phyloP scores from a whole-genome alignment of 1,140 invertebrate genomes.

The Drosophila leontia region DNA sequence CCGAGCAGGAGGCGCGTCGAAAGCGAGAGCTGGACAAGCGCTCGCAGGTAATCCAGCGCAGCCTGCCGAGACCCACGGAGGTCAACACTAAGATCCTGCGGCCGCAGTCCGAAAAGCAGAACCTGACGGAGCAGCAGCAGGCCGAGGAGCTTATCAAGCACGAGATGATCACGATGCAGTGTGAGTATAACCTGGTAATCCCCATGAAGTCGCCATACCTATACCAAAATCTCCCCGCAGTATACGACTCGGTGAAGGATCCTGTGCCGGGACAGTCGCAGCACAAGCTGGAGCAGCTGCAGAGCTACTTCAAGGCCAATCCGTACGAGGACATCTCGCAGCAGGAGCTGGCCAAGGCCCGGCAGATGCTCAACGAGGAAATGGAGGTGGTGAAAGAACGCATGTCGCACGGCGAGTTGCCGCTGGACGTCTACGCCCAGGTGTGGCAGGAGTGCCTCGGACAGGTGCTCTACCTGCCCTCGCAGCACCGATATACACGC shows the following conservation, averaged over 20 bases:
- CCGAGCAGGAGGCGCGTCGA: slow-evolving; percentile 68
- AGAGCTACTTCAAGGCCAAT: slow-evolving; percentile 92
- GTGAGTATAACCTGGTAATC: slow-evolving; percentile 27
- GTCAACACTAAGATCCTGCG: slow-evolving; percentile 93
- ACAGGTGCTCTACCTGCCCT: slow-evolving; percentile 94
- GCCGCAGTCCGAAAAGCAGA: slow-evolving; percentile 89
- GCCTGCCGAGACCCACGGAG: slow-evolving; percentile 94
- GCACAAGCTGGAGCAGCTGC: slow-evolving; percentile 84
- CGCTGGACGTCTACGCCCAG: slow-evolving; percentile 95
- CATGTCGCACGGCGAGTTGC: slow-evolving; percentile 97
- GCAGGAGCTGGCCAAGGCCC: slow-evolving; percentile 90
- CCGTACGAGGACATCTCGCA: slow-evolving; percentile 91
- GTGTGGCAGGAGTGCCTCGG: slow-evolving; percentile 99
- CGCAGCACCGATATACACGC: slow-evolving; percentile 95
- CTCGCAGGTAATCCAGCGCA: slow-evolving; percentile 95
- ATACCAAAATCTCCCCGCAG: slow-evolving; percentile 3
- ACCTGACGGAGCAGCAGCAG: slow-evolving; percentile 95
- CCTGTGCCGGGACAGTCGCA: slow-evolving; percentile 86
- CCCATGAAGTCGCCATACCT: background rate
- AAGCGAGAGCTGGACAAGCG: slow-evolving; percentile 90
- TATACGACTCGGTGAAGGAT: slow-evolving; percentile 93
- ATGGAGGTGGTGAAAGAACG: slow-evolving; percentile 96
- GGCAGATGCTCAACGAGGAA: slow-evolving; percentile 90
- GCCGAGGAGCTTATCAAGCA: slow-evolving; percentile 98
- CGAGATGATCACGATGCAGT: slow-evolving; percentile 98